phyloP scores from a whole-genome alignment of 2,113 vertebrate species.

The Cyprinodon tularosa region DNA sequence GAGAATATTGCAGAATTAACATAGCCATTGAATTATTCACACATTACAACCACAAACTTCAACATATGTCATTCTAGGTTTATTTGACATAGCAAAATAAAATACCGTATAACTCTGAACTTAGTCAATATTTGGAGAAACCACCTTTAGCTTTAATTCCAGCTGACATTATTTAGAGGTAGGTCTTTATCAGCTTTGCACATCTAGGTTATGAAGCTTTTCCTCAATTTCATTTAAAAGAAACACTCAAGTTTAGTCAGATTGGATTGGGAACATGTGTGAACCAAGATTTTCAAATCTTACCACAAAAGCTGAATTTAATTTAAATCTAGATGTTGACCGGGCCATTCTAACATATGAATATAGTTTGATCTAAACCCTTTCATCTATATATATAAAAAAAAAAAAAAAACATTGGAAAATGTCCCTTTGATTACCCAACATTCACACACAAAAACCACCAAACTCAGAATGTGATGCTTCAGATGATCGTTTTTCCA shows the following conservation, averaged over 20 bases:
- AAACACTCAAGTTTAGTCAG: not conserved
- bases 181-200: not conserved
- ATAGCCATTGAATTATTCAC: not conserved
- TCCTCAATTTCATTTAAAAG: not conserved
- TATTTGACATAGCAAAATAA: not conserved
- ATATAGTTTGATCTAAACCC: too few relatives aligned
- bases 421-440: not conserved
- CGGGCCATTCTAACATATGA: too few relatives aligned
- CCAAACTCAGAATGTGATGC: conserved; percentile 22
- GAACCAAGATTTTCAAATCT: not conserved
- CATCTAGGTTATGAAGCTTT: not conserved
- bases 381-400: too few relatives aligned
- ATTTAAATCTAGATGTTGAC: too few relatives aligned
- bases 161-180: not conserved
- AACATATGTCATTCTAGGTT: not conserved
- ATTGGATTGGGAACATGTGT: not conserved
- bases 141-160: not conserved
- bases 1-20: not conserved
- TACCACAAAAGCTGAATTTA: too few relatives aligned
- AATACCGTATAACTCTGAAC: too few relatives aligned
- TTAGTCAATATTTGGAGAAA: too few relatives aligned
- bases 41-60: not conserved
- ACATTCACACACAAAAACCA: not conserved
- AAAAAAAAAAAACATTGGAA: not conserved
- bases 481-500: conserved; percentile 35